Evolutionary conservation across 2,888 invertebrate species (phyloP).

Genomic region (Erebia ligea): DNA sequence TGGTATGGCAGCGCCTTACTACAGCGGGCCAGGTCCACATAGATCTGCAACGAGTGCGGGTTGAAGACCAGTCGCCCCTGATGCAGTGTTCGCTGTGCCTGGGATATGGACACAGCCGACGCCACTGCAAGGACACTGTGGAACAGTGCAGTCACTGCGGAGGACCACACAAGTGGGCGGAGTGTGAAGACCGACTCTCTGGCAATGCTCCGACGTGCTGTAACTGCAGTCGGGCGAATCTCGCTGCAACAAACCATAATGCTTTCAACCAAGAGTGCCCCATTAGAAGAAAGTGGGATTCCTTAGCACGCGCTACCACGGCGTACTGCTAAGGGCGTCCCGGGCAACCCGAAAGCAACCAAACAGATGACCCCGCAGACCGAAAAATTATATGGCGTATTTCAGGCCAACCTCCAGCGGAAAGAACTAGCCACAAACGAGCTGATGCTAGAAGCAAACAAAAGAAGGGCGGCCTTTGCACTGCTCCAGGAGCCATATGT

Average conservation of each 20-base stretch:
- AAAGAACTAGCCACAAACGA: not conserved
- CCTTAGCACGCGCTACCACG: slow-evolving; percentile 27
- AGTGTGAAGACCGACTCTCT: slow-evolving; percentile 26
- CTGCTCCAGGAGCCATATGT: too few relatives aligned
- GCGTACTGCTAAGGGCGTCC: slow-evolving; percentile 7
- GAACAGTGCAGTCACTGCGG: slow-evolving; percentile 43
- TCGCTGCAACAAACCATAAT: slow-evolving; percentile 16
- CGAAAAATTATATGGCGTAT: not conserved
- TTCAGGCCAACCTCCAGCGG: not conserved
- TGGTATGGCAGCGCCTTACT: too few relatives aligned
- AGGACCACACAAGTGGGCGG: slow-evolving; percentile 31
- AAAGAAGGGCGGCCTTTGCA: too few relatives aligned
- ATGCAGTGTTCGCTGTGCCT: slow-evolving; percentile 42
- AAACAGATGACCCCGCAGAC: not conserved
- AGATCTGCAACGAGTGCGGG: slow-evolving; percentile 24
- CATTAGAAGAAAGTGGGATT: slow-evolving; percentile 33
- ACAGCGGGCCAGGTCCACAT: slow-evolving; percentile 1
- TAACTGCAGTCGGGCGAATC: slow-evolving; percentile 32
- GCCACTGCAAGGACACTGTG: slow-evolving; percentile 33
- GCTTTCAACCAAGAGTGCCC: slow-evolving; percentile 31
- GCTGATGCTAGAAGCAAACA: not conserved
- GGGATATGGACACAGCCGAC: slow-evolving; percentile 37
- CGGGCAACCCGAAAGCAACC: not conserved
- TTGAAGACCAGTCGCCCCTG: slow-evolving; percentile 37
- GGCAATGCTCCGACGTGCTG: slow-evolving; percentile 23